Evolutionary conservation across 2,797 vertebrate species (phyloP).

Genomic region (Argya squamiceps): DNA sequence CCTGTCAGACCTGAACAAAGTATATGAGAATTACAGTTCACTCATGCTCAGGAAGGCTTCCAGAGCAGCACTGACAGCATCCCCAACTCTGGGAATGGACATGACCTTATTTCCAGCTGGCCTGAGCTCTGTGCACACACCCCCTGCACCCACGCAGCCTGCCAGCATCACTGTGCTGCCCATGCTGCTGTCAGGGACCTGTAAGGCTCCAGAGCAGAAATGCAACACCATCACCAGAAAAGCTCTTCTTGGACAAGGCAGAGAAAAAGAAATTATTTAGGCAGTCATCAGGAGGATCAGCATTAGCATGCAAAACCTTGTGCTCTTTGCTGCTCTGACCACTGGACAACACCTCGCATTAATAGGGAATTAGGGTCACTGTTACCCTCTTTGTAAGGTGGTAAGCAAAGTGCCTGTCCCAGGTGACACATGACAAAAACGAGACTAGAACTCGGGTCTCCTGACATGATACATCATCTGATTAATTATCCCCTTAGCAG

Average conservation of each 20-base stretch:
- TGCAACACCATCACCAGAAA: neutral
- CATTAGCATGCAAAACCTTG: neutral
- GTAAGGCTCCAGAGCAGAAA: neutral
- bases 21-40: neutral
- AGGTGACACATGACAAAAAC: neutral
- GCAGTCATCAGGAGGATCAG: neutral
- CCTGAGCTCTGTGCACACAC: neutral
- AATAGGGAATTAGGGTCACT: neutral
- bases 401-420: neutral
- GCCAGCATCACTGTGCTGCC: neutral
- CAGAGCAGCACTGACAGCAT: neutral
- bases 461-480: neutral
- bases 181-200: accelerated
- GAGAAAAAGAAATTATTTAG: neutral
- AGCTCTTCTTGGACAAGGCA: neutral
- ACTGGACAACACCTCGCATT: neutral
- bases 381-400: too few relatives aligned
- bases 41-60: neutral
- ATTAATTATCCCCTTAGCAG: slow-evolving; percentile 15
- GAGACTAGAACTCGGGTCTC: neutral
- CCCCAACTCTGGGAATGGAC: accelerated
- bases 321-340: neutral
- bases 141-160: neutral
- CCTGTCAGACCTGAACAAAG: neutral
- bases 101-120: neutral